A percentile compares a stretch with the other conserved stretches of the same genome.
phyloP scores from a whole-genome alignment of 2,113 vertebrate genomes.

The Oryzias celebensis region DNA sequence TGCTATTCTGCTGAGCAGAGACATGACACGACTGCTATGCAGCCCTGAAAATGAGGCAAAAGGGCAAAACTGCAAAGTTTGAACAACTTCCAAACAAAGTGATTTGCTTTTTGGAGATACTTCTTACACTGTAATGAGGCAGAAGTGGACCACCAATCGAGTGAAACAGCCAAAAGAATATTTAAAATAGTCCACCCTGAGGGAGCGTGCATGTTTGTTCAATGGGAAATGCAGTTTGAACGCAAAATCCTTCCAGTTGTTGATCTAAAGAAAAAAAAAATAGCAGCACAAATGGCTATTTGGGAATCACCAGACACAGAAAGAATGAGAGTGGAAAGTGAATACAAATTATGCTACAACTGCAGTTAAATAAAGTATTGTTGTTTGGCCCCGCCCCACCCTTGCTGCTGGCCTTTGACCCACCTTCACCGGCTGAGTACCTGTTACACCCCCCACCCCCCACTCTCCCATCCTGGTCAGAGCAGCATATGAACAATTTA shows the following conservation, averaged over 20 bases:
- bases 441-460: no score
- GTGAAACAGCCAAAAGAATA: not conserved
- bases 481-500: no score
- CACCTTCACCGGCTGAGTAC: no score
- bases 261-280: slow-evolving; percentile 13
- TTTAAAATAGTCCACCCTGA: not conserved
- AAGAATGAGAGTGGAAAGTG: not conserved
- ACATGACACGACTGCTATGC: not conserved
- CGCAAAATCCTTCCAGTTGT: not conserved
- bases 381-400: no score
- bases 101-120: not conserved
- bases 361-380: not conserved
- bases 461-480: no score
- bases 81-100: not conserved
- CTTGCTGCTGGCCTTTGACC: no score
- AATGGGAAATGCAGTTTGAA: not conserved
- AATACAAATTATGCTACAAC: not conserved
- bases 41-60: no score
- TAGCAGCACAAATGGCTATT: slow-evolving; percentile 3
- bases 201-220: not conserved
- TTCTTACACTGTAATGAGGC: not conserved
- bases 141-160: not conserved
- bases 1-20: not conserved
- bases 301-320: slow-evolving; percentile 6
- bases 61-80: no score